Percentiles rank a stretch among this genome's conserved stretches.
phyloP scores from a whole-genome alignment of 2,797 vertebrate species.

The Xerus rutilus region DNA sequence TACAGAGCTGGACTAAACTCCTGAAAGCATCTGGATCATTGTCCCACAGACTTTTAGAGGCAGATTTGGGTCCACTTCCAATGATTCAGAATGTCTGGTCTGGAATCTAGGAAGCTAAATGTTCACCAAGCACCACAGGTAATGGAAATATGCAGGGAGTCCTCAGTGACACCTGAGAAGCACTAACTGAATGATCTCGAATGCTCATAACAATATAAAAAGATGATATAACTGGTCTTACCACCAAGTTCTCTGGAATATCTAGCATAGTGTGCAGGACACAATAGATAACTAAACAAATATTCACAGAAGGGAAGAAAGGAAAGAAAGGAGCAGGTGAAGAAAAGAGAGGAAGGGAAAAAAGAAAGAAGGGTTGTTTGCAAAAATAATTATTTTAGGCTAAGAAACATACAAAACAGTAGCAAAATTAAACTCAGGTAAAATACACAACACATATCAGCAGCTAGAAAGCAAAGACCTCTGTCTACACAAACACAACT shows the following conservation, averaged over 20 bases:
- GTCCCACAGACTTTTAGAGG: not conserved
- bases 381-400: conserved; percentile 3
- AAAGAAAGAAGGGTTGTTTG: not conserved
- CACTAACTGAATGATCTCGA: not conserved
- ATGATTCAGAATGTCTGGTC: not conserved
- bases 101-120: not conserved
- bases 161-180: not conserved
- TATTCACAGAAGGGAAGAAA: not conserved
- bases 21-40: not conserved
- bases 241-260: conserved; percentile 48
- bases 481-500: not conserved
- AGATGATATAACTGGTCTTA: not conserved
- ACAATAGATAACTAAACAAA: conserved; percentile 29
- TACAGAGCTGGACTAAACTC: not conserved
- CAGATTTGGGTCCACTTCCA: not conserved
- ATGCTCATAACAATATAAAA: not conserved
- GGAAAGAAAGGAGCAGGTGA: not conserved
- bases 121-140: not conserved
- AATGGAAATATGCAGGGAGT: not conserved
- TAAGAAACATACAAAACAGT: conserved; percentile 25
- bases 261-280: not conserved
- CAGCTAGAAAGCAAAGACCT: conserved; percentile 40
- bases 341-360: not conserved
- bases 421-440: conserved; percentile 48
- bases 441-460: not conserved